Base-by-base conservation (phyloP, 2,797 vertebrate genomes). In the Erithacus rubecula region DNA sequence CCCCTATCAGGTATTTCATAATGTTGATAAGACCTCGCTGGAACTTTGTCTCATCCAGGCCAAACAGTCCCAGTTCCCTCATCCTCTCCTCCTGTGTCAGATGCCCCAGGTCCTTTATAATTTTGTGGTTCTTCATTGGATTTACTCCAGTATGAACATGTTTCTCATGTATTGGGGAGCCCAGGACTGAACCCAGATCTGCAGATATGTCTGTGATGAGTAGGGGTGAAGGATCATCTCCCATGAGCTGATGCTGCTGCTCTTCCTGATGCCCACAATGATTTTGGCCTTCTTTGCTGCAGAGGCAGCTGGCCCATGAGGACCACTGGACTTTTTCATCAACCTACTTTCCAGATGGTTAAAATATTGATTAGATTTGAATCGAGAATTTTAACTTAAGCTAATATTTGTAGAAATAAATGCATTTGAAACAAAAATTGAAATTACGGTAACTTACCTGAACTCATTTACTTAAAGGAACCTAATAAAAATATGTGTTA, bases 251-350 rank as follows among this genome's bases (percentile, higher is more conserved):
- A 23, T 59, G 16, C n/a, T 72, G 30, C 8, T 82, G 32, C 56
- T 17, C 1, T 71, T 80, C 30, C 47, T 49, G 47, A 49, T 51
- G 44, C 36, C 36, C 30, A 26, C 0, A 0, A 36, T 55, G 44
- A 4, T 68, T 86, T 83, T 71, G 26, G 23, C 53, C 7, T 62
- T 58, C 5, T 53, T 72, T 34, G 27, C 44, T 63, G 27, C 16
- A n/a, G 80, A 63, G 27, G 26, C 39, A 20, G 26, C 34, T 13
- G 32, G 17, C 79, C 36, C 39, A 13, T 32, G 36, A 46, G 24
- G 47, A 62, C 53, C 34, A 36, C 39, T 11, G 36, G 11, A 41
- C 19, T n/a, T 70, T 47, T 86, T 43, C 79, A 10, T 30, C 26
- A 46, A 63, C 18, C 39, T 49, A 6, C n/a, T 83, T 79, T 71